A percentile compares a stretch with the other conserved stretches of the same genome.
phyloP scores from a whole-genome alignment of 2,113 vertebrate genomes.

The Hyaena hyaena region DNA sequence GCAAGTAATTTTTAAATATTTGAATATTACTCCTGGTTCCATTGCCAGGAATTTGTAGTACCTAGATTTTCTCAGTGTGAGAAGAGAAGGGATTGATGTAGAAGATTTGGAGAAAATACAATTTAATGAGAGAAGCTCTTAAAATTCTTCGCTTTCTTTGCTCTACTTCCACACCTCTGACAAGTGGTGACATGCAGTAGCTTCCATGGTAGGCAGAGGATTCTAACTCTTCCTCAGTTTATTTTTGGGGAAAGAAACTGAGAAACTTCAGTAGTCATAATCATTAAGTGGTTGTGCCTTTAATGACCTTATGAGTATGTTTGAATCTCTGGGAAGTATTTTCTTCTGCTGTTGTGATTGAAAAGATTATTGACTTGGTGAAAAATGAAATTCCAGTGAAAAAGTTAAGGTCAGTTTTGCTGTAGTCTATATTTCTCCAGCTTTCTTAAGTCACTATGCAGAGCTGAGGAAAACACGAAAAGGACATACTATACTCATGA shows the following conservation, averaged over 20 bases:
- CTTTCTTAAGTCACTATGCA: background rate
- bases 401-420: background rate
- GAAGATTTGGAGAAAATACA: background rate
- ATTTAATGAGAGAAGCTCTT: background rate
- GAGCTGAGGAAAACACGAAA: background rate
- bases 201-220: background rate
- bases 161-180: background rate
- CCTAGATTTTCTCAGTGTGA: background rate
- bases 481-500: background rate
- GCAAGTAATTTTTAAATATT: background rate
- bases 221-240: conserved; percentile 8
- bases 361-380: conserved; percentile 33
- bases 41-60: conserved; percentile 4
- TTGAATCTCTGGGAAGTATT: conserved; percentile 35
- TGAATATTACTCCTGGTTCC: background rate
- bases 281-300: background rate
- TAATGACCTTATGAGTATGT: background rate
- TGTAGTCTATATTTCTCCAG: background rate
- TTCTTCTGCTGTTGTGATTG: background rate
- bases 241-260: background rate
- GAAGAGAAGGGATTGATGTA: conserved; percentile 11
- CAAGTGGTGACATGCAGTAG: background rate
- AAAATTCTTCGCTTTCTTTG: background rate
- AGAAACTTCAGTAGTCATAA: background rate
- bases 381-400: conserved; percentile 30